Base-by-base conservation (phyloP, 2,797 vertebrate genomes). In the Pristis pectinata region DNA sequence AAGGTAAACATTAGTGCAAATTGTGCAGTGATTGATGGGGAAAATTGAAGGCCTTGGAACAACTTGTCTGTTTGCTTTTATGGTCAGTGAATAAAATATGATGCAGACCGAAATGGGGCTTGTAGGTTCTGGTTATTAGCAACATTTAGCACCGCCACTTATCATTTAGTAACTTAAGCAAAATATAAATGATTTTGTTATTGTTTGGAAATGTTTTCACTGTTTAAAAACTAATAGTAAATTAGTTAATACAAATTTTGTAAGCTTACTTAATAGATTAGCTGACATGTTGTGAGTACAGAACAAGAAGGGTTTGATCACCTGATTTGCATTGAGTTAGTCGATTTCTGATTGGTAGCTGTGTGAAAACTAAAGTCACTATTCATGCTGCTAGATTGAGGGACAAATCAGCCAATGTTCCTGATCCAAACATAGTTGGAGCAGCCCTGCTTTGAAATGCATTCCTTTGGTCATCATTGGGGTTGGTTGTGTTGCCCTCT, bases 1-100 rank as follows among this genome's bases (percentile, higher is more conserved):
- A 98, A 98, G 98, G 99, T 99, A 97, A 95, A 9, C 30, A 27
- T 83, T 22, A 72, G 9, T 10, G 9, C 27, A 61, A 64, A 64
- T 67, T 91, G 17, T 67, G 56, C 10, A 67, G 3, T 24, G 6
- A 37, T 91, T 67, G 34, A 61, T 17, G 9, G 17, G 61, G 59
- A 91, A 61, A 64, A 67, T 91, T 41, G n/a, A 67, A 91, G n/a
- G 17, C 6, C 0, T 34, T 17, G 56, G 85, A 5, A 0, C 15
- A 61, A 11, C 24, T 87, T 61, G 37, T 8, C 15, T 30, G 41
- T 53, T 11, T 37, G 6, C 34, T 64, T 22, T 91, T 59, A 64
- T 61, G 6, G n/a, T 64, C 19, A 19, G 1, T 64, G n/a, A 64
- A 91, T 22, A 37, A 1, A 64, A 61, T 37, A 22, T 85, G 49